A percentile compares a stretch with the other conserved stretches of the same genome.
phyloP scores from a whole-genome alignment of 2,797 vertebrate genomes.

The Hoplostethus mediterraneus region DNA sequence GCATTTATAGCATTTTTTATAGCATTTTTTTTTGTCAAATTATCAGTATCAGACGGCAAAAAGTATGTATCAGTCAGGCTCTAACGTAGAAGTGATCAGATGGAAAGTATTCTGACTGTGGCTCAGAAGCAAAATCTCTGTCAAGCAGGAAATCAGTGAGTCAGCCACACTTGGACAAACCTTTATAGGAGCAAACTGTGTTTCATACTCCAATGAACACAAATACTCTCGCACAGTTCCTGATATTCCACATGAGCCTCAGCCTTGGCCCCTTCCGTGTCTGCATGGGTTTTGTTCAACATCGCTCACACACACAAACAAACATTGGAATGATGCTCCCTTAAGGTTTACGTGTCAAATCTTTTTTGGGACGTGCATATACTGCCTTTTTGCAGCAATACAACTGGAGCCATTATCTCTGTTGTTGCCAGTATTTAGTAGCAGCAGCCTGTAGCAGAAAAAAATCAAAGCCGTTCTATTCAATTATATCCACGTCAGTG shows the following conservation, averaged over 20 bases:
- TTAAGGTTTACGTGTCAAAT: no score
- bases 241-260: slow-evolving; percentile 34
- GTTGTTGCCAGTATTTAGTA: slow-evolving; percentile 36
- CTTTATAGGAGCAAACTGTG: slow-evolving; percentile 1
- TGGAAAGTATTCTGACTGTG: neutral
- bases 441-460: slow-evolving; percentile 10
- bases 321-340: neutral
- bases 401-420: slow-evolving; percentile 39
- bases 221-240: slow-evolving; percentile 13
- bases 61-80: neutral
- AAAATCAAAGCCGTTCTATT: slow-evolving; percentile 40
- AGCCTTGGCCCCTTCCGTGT: slow-evolving; percentile 34
- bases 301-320: slow-evolving; percentile 15
- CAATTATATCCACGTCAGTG: slow-evolving; percentile 43
- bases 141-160: slow-evolving; percentile 4
- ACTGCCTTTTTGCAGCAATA: slow-evolving; percentile 5
- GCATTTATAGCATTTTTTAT: neutral
- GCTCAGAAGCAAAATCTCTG: neutral
- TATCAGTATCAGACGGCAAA: neutral
- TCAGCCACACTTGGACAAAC: neutral
- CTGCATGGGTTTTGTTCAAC: slow-evolving; percentile 15
- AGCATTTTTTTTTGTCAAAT: neutral
- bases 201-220: slow-evolving; percentile 14
- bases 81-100: neutral
- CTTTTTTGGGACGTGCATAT: no score